Evolutionary conservation across 2,888 invertebrate species (phyloP), one percentile per base, ranked within the genome.

Genomic region (Caenorhabditis wallacei): DNA sequence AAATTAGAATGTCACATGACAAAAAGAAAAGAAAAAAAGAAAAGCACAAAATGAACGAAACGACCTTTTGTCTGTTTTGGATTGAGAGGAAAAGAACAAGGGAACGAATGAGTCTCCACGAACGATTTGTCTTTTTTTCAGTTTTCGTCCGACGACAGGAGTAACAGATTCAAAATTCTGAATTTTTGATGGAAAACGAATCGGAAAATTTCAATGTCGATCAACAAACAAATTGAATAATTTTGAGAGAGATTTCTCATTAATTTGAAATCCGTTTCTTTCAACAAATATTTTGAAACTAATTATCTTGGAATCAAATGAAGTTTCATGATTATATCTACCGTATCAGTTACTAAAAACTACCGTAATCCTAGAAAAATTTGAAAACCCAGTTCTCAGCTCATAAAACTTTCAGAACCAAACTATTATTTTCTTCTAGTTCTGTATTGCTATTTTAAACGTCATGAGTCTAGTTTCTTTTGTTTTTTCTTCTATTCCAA

Each of bases 161-260:
- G 61, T 61, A 68, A 76, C 68, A 76, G 59, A 76, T 76, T 69
- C 48, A 13, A 20, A 61, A 76, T 76, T 76, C 76, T 53, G 76
- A 51, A 76, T 76, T 54, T 68, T 26, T 61, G 26, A 76, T 24
- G 43, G 18, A 3, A 48, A 24, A 30, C 20, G 43, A 48, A 64
- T 22, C 16, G 46, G 37, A 35, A 59, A 71, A 37, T 71, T 48
- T 71, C 59, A 71, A n/a, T n/a, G 37, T 48, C 61, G 43, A 61
- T 24, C 43, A 61, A 59, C 51, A 61, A 69, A 57, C 46, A 37
- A 30, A 22, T 46, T 4, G 18, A 46, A 26, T 35, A 64, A 30
- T 64, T 46, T 8, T 35, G n/a, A n/a, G n/a, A n/a, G n/a, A n/a
- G n/a, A n/a, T n/a, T n/a, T n/a, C n/a, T n/a, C n/a, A n/a, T n/a